Percentiles rank a stretch among this genome's conserved stretches.
These are phyloP conservation scores for Sceloporus tristichus DNA, from an alignment of 2,113 vertebrate genomes.

Conservation along the genomic window DNA sequence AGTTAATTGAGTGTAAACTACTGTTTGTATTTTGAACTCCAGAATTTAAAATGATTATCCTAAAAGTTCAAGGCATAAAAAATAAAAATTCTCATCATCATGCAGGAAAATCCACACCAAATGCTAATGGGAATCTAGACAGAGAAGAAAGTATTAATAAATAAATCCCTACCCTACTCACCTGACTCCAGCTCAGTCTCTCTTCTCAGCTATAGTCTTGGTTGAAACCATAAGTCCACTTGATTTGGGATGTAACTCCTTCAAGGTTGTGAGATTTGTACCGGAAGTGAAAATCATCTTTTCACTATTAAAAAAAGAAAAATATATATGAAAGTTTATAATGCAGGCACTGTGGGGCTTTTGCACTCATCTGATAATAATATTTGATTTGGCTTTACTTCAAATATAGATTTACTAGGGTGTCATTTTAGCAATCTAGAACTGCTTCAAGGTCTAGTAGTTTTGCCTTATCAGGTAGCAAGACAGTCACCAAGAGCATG, in stretches of 20 bases:
- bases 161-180: neutral
- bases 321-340: slow-evolving; percentile 54
- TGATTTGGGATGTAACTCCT: neutral
- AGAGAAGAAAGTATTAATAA: neutral
- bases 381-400: slow-evolving; percentile 75
- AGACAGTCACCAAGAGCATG: slow-evolving; percentile 57
- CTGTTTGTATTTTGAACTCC: neutral
- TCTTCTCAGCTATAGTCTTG: neutral
- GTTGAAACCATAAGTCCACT: slow-evolving; percentile 16
- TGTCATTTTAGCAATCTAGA: slow-evolving; percentile 74
- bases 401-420: slow-evolving; percentile 70
- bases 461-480: slow-evolving; percentile 70
- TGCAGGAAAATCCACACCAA: neutral
- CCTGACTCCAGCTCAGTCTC: neutral
- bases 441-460: slow-evolving; percentile 75
- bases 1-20: too few species aligned
- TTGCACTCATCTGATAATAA: slow-evolving; percentile 66
- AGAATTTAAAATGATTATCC: neutral
- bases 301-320: too few species aligned
- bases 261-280: slow-evolving; percentile 44
- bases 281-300: slow-evolving; percentile 57
- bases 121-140: neutral
- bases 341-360: slow-evolving; percentile 56
- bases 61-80: neutral
- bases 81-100: neutral